Base-by-base conservation (phyloP, 2,797 vertebrate genomes). In the Esox masquinongy region DNA sequence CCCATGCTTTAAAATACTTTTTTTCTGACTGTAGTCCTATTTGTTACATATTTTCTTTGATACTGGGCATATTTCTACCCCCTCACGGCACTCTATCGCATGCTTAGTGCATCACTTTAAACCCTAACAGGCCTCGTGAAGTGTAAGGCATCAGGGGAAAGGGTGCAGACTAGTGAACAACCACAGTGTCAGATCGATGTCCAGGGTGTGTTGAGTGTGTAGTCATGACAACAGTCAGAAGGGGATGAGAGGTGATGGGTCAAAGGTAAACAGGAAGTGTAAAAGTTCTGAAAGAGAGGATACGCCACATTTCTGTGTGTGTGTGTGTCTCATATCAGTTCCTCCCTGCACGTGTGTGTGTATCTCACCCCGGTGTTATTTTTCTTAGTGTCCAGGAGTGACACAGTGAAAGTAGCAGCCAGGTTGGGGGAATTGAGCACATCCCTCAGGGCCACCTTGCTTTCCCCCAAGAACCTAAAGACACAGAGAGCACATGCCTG, bases 381-480 rank as follows among this genome's bases (percentile, higher is more conserved):
- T 56, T 90, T 95, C 91, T 96, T 97, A 81, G 91, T 87, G 84
- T 98, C 96, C 87, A 96, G 80, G 74, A 98, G 85, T 0, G 96
- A 96, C 6, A 95, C 86, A 0, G 93, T 97, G 87, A 95, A 97
- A 79, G 94, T 93, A 61, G 94, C 96, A 0, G 95, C 92, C 12
- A 99, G 86, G 88, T 85, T 95, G 31, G 96, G 94, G 5, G 95
- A 93, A 83, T 92, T 91, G 3, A 98, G 93, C 8, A 97, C 91
- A 4, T 98, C 96, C 72, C 94, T 92, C 77, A 99, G 94, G 31
- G 93, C 80, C 26, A 98, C 90, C 0, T 90, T 91, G 24, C 92
- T 92, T 83, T 97, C 96, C 0, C 97, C 97, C 91, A 98, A 74
- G 76, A 98, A 97, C 91, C 97, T 98, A 68, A 47, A 64, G 59